Evolutionary conservation across 2,797 vertebrate species (phyloP), one percentile per base, ranked within the genome.

Genomic region (Apodemus agrarius): DNA sequence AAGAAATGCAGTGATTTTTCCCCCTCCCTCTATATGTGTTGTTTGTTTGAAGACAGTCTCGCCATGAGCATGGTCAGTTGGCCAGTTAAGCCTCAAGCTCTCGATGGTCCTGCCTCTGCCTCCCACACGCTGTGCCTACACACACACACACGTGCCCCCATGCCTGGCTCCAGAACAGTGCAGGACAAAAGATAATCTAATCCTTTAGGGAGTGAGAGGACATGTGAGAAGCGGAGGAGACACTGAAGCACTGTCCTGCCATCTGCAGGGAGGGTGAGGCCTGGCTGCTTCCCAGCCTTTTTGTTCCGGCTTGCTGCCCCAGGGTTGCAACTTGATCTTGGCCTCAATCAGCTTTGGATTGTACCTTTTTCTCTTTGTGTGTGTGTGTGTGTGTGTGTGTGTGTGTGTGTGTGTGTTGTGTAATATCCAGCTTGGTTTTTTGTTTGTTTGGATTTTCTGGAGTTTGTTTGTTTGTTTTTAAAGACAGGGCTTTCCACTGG

Each of bases 211-310:
- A 69, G 90, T 17, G 16, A 54, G 65, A 43, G 46, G 6, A 1
- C 1, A 9, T 37, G 19, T 85, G 59, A 75, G 78, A 90, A 12
- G 21, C 79, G 61, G 74, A 1, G 4, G 6, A 4, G 57, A 19
- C 67, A n/a, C 31, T 31, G 14, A 61, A 92, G 2, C 31, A 1
- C 3, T 67, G 67, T 12, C 54, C 19, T 22, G 22, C 11, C 1
- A 0, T 22, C 9, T 12, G 3, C 13, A 3, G 72, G 31, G 0
- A n/a, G 14, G 24, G 40, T 9, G 0, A 34, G 49, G 37, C 54
- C 8, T 6, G 2, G 10, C 26, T 21, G 46, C 78, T n/a, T 43
- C 85, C 69, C 19, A 82, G 14, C 26, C 59, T n/a, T 24, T 57
- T n/a, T 9, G 40, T 75, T 59, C 9, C 4, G 2, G 21, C 34